Base-by-base conservation (phyloP, 2,888 invertebrate genomes). In the Zaprionus obscuricornis region DNA sequence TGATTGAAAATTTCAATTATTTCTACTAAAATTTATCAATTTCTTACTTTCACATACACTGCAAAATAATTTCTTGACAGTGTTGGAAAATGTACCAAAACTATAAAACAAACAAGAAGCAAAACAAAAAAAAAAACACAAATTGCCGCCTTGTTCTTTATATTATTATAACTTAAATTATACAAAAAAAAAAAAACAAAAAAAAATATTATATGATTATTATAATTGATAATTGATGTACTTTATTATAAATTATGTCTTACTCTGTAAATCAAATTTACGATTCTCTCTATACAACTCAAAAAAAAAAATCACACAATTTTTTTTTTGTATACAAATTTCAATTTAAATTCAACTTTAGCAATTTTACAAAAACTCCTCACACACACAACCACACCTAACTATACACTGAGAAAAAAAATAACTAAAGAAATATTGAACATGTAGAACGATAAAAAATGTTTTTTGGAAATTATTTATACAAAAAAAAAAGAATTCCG, bases 241-340 rank as follows among this genome's bases (percentile, higher is more conserved):
- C 31, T 20, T 10, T 43, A 33, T 24, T 36, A 55, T 47, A 33
- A 64, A 55, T 54, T 45, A 57, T 71, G 45, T 47, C 63, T 60
- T 37, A 55, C 34, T 65, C 66, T 74, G 85, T 84, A 86, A 78
- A 84, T 86, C 70, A 64, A 82, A 86, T 86, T 84, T 86, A 82
- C 86, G 57, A 67, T 33, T 60, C 24, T 50, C 22, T 57, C 57
- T 59, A 54, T 66, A 64, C 46, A 50, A 57, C 10, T 47, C 4
- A 4, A 14, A 39, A 67, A 13, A 36, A 52, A 36, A 43, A 3
- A 6, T 17, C 10, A 11, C 57, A 70, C 37, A 18, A 18, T 24
- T 8, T 26, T 11, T 56, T 59, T 83, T 76, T 78, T 78, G 65
- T 83, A 72, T 64, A 63, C 47, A 62, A 56, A 56, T 43, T 18